Evolutionary conservation across 2,797 vertebrate species (phyloP).

Genomic region (Neomorphus geoffroyi): DNA sequence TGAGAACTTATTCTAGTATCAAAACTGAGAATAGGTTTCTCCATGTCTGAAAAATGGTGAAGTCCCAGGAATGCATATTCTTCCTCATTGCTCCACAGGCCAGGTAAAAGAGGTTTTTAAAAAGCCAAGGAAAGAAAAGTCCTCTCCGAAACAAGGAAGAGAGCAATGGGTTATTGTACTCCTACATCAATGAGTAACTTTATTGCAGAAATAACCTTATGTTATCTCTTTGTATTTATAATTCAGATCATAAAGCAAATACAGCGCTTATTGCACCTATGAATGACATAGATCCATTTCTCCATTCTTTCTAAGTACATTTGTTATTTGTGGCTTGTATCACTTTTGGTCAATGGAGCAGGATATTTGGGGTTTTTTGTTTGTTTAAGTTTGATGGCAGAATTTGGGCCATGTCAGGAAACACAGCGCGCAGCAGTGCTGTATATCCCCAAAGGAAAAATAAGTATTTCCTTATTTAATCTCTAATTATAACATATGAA

Average conservation of each 20-base stretch:
- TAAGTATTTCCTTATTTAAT: background rate
- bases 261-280: background rate
- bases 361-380: background rate
- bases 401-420: background rate
- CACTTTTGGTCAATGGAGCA: background rate
- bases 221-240: background rate
- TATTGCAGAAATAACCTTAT: background rate
- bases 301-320: background rate
- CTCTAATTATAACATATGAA: background rate
- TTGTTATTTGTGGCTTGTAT: background rate
- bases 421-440: background rate
- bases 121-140: background rate
- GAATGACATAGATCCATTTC: background rate
- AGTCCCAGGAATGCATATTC: background rate
- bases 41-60: background rate
- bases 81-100: background rate
- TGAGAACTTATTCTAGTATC: background rate
- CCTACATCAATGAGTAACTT: background rate
- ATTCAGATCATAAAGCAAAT: background rate
- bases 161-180: background rate
- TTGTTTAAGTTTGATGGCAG: background rate
- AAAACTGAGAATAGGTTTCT: background rate
- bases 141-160: background rate
- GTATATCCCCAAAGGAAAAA: background rate
- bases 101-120: background rate